phyloP scores from a whole-genome alignment of 2,113 vertebrate genomes.

The Limnothrissa miodon region DNA sequence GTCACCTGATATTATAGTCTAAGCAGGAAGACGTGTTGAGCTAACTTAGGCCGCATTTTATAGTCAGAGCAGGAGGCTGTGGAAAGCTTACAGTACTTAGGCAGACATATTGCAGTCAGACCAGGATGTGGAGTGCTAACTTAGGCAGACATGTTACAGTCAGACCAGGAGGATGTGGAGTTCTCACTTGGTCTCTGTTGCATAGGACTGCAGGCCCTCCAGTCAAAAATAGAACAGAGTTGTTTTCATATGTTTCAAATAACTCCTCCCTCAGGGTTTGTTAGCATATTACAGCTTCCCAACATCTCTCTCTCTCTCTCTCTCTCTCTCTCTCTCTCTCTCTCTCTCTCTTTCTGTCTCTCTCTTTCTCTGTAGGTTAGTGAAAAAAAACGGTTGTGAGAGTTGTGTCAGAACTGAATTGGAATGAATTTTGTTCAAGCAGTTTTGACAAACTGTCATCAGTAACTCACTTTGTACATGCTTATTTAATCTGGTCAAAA shows the following conservation, averaged over 20 bases:
- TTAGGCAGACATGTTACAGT: slow-evolving; percentile 16
- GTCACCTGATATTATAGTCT: too few relatives aligned
- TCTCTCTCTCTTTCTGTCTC: neutral
- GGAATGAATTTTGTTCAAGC: neutral
- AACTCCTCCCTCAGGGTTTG: slow-evolving; percentile 12
- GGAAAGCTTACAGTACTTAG: too few relatives aligned
- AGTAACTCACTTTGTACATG: neutral
- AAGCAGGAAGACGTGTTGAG: too few relatives aligned
- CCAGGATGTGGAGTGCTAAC: too few relatives aligned
- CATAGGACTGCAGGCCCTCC: slow-evolving; percentile 13
- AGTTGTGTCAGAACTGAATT: neutral
- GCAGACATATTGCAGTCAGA: too few relatives aligned
- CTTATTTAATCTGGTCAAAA: too few relatives aligned
- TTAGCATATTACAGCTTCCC: neutral
- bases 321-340: neutral
- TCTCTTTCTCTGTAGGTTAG: neutral
- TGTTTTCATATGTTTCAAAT: slow-evolving; percentile 27
- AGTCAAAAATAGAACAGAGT: slow-evolving; percentile 22
- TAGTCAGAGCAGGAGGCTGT: too few relatives aligned
- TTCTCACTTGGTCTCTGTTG: neutral
- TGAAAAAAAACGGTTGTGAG: neutral
- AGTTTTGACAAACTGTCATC: neutral
- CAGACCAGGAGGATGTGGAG: slow-evolving; percentile 18
- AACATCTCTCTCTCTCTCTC: neutral
- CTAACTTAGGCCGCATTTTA: too few relatives aligned